These are phyloP conservation scores for Chrysogorgia sp. DNA, from an alignment of 92 coral and sea anemone genomes.

Conservation along the genomic window DNA sequence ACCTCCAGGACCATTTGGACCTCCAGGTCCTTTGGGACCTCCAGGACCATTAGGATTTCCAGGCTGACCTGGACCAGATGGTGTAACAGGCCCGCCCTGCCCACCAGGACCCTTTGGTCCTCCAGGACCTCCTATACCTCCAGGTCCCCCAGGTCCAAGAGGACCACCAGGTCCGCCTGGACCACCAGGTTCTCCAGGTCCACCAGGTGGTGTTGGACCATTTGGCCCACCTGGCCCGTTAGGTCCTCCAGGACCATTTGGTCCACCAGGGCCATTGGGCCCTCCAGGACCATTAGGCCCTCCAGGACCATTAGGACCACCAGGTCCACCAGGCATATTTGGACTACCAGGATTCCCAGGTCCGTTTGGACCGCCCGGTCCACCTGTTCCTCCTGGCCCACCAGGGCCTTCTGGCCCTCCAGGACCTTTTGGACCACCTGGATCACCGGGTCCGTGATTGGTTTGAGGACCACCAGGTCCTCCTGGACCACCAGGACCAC, in stretches of 20 bases:
- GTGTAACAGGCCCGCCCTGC: conserved; percentile 67
- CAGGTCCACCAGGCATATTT: conserved; percentile 26
- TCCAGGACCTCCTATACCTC: not conserved
- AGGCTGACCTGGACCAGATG: conserved; percentile 71
- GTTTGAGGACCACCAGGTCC: conserved; percentile 33
- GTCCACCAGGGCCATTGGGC: not conserved
- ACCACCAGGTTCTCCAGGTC: conserved; percentile 50
- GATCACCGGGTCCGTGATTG: conserved; percentile 53
- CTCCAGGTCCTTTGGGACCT: conserved; percentile 35
- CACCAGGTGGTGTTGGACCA: conserved; percentile 62
- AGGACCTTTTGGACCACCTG: conserved; percentile 70
- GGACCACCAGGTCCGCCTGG: conserved; percentile 16
- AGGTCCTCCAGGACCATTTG: conserved; percentile 42
- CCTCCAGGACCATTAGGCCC: not conserved
- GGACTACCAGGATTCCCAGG: conserved; percentile 28
- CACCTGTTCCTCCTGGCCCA: conserved; percentile 50
- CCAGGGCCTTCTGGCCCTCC: conserved; percentile 54
- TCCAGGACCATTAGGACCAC: conserved; percentile 5
- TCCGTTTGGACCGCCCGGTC: conserved; percentile 27
- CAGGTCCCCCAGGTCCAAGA: conserved; percentile 54
- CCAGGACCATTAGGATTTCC: conserved; percentile 56
- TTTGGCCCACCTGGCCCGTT: conserved; percentile 57
- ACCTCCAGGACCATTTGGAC: conserved; percentile 32
- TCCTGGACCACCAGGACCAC: not conserved
- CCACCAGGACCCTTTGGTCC: conserved; percentile 61